Percentiles rank a stretch among this genome's conserved stretches.
These are phyloP conservation scores for Perca schrenkii DNA, from an alignment of 2,113 vertebrate genomes.

Conservation along the genomic window DNA sequence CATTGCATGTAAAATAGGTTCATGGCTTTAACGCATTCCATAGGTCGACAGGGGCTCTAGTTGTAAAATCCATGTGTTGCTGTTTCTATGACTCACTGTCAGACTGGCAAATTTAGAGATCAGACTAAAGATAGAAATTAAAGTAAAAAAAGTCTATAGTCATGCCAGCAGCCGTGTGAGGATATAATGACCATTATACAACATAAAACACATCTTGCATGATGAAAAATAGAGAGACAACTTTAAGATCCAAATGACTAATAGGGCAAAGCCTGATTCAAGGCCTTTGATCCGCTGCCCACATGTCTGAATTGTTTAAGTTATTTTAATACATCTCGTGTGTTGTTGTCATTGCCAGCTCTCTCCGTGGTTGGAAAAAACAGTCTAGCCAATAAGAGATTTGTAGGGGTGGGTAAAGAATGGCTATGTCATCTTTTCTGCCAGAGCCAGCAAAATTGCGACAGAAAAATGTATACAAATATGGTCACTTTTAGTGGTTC, in stretches of 20 bases:
- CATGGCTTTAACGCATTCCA: not conserved
- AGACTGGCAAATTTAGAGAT: not conserved
- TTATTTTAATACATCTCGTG: not conserved
- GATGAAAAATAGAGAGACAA: not conserved
- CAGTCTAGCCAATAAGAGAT: not conserved
- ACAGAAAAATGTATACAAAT: not conserved
- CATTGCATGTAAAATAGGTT: not conserved
- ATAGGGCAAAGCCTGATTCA: not conserved
- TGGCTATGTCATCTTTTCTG: not conserved
- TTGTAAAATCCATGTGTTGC: slow-evolving; percentile 16
- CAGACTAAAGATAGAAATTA: not conserved
- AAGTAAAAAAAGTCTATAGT: not conserved
- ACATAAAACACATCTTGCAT: not conserved
- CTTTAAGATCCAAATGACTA: not conserved
- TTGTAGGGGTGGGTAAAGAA: not conserved
- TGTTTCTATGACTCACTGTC: not conserved
- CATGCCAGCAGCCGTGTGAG: not conserved
- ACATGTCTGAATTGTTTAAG: not conserved
- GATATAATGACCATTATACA: not conserved
- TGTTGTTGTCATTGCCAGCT: not conserved
- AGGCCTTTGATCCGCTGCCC: not conserved
- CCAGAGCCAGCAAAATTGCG: not conserved
- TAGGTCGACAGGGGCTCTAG: slow-evolving; percentile 15
- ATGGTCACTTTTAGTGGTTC: not conserved
- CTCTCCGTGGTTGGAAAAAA: not conserved